Evolutionary conservation across 2,113 vertebrate species (phyloP), one percentile per base, ranked within the genome.

Genomic region (Heterochromis multidens): DNA sequence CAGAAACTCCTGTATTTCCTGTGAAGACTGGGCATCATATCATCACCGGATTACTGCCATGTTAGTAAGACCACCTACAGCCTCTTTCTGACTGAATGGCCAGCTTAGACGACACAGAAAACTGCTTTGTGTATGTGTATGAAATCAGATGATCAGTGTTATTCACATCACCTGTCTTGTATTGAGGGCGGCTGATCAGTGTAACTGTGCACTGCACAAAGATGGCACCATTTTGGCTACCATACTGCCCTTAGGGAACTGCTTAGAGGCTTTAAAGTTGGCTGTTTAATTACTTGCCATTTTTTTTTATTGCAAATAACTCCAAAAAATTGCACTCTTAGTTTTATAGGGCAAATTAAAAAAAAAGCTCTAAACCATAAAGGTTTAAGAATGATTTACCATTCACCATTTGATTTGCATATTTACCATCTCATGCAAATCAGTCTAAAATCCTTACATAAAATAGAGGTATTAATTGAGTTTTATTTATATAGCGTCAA

Each of bases 1-100:
- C 25, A 99, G 92, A 90, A 97, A 99, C 27, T 99, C 99, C 57
- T 98, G 97, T 10, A 98, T 97, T 88, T 97, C 97, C 87, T 96
- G 4, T 0, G 96, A 96, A 87, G 95, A 96, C 98, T 98, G 77
- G 12, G 67, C 74, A 81, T 8, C 5, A 1, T 8, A 12, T 85
- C 21, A 81, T 76, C 27, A 79, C 14, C 6, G 33, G 25, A 70
- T 56, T 25, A 40, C 17, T 76, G 77, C 4, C 56, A 8, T 63
- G 56, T 79, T 6, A 77, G 52, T 40, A 19, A 77, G 33, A 79
- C 1, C 29, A 11, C 2, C 27, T 37, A 56, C 1, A 31, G 33
- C 1, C 52, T 27, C 12, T 27, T 19, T 23, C 16, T 33, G 56
- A 11, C 60, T 49, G 12, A 82, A 2, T 3, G 12, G 9, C 8